Conservation (phyloP, 1,140 invertebrate genomes). For the Lepidurus couesii region DNA sequence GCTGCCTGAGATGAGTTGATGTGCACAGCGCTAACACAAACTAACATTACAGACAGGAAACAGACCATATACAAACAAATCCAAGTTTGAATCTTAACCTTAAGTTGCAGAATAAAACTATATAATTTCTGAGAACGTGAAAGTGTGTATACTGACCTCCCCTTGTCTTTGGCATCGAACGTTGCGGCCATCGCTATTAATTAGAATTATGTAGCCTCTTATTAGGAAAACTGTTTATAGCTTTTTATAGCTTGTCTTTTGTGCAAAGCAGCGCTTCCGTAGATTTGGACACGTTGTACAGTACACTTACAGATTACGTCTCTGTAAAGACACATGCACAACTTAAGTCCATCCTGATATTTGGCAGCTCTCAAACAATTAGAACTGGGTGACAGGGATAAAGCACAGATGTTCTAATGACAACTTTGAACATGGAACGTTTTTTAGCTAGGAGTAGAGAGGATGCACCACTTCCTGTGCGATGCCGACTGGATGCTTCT, state of each 20-base stretch:
- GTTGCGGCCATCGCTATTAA: slow-evolving; percentile 53
- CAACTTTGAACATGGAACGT: neutral
- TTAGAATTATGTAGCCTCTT: neutral
- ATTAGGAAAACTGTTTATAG: neutral
- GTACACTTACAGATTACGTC: neutral
- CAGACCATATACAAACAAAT: slow-evolving; percentile 28
- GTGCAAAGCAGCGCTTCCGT: neutral
- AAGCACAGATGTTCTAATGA: neutral
- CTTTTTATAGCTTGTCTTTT: neutral
- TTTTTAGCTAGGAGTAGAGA: neutral
- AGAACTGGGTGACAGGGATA: neutral
- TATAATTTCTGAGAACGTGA: too few species aligned
- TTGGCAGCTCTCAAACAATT: neutral
- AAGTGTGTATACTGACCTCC: slow-evolving; percentile 50
- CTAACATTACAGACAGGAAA: slow-evolving; percentile 28
- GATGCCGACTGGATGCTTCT: neutral
- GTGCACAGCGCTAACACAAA: slow-evolving; percentile 8
- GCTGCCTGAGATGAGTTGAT: slow-evolving; percentile 19
- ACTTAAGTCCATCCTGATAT: slow-evolving; percentile 6
- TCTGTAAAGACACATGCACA: neutral
- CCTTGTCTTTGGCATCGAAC: slow-evolving; percentile 65
- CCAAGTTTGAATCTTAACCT: neutral
- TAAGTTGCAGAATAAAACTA: neutral
- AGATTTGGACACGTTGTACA: neutral
- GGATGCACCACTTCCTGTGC: neutral